A percentile compares a stretch with the other conserved stretches of the same genome.
Conservation (phyloP, 2,888 invertebrate genomes). For the Pyrrhopygopsis socrates region DNA sequence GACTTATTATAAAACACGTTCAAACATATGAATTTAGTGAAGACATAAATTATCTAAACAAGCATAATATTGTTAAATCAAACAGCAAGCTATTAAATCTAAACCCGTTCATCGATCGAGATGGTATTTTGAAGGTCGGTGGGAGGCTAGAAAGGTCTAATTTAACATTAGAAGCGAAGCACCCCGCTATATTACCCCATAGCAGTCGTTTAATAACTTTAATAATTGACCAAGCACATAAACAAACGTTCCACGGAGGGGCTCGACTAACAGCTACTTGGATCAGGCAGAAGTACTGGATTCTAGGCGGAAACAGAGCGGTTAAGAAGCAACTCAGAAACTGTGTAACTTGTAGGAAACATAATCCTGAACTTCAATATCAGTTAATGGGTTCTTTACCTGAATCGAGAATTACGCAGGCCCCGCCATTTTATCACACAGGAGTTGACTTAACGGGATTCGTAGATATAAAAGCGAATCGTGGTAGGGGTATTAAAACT, state of each 20-base stretch:
- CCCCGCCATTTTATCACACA: constrained; percentile 5
- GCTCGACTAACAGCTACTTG: constrained; percentile 33
- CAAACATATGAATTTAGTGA: background rate
- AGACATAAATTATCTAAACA: background rate
- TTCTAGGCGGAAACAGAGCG: constrained; percentile 42
- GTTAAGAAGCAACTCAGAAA: constrained; percentile 56
- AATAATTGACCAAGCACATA: constrained; percentile 64
- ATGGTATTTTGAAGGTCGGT: background rate
- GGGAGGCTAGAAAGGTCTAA: background rate
- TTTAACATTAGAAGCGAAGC: background rate
- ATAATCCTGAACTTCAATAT: constrained; percentile 41
- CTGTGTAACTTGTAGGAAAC: constrained; percentile 55
- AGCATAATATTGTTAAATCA: background rate
- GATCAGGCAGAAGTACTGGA: constrained; percentile 53
- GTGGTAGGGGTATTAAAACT: constrained; percentile 2
- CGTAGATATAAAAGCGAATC: constrained; percentile 16
- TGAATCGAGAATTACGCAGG: background rate
- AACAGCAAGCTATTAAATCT: background rate
- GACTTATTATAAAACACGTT: background rate
- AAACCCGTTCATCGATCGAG: background rate
- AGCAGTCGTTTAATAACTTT: constrained; percentile 27
- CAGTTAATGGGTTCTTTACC: constrained; percentile 67
- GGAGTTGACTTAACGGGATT: background rate
- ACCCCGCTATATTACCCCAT: constrained; percentile 13
- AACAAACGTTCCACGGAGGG: constrained; percentile 55